Conservation (phyloP, 2,888 invertebrate species). For the Helobdella robusta region DNA sequence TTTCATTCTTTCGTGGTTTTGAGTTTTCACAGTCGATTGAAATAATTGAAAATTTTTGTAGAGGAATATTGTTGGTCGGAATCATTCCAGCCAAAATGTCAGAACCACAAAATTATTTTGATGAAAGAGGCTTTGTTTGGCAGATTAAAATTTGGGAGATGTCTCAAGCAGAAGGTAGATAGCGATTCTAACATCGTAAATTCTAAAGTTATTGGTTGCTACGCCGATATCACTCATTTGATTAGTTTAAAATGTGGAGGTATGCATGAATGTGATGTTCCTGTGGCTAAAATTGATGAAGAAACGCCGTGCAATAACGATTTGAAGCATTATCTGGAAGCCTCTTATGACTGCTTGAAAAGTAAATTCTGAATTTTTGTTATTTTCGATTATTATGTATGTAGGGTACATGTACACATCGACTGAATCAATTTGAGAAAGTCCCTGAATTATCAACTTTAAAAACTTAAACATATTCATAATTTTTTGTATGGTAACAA, state of each 20-base stretch:
- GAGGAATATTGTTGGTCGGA: too few relatives aligned
- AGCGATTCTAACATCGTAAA: not conserved
- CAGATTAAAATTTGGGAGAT: not conserved
- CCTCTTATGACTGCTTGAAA: not conserved
- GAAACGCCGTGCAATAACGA: not conserved
- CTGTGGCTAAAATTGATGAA: not conserved
- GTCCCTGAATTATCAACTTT: too few relatives aligned
- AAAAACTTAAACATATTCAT: too few relatives aligned
- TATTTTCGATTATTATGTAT: too few relatives aligned
- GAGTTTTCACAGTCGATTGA: too few relatives aligned
- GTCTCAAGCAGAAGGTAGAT: not conserved
- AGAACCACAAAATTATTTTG: too few relatives aligned
- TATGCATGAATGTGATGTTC: not conserved
- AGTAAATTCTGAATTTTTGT: too few relatives aligned
- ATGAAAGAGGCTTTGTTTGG: not conserved
- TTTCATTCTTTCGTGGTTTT: too few relatives aligned
- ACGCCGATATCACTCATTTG: not conserved
- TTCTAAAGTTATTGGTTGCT: not conserved
- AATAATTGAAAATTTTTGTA: too few relatives aligned
- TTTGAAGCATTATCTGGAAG: not conserved
- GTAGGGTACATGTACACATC: too few relatives aligned
- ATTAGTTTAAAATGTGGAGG: not conserved
- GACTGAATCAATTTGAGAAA: not conserved
- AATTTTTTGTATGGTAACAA: too few relatives aligned
- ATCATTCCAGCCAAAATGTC: too few relatives aligned